Evolutionary conservation across 2,888 invertebrate species (phyloP).

Genomic region (Heteromurus nitidus): DNA sequence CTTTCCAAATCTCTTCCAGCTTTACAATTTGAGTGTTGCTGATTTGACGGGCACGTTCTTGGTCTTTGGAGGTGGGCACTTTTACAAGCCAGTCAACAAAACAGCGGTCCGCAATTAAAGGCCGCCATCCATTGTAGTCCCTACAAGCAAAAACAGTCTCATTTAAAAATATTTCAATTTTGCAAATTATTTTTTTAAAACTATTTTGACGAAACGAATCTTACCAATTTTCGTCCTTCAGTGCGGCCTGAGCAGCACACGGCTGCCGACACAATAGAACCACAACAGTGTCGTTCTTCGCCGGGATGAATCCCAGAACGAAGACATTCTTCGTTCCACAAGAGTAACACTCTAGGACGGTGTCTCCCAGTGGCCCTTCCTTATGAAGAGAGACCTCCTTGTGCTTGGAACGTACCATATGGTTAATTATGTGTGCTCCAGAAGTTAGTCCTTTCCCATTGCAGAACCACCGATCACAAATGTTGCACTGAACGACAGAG

Average conservation of each 20-base stretch:
- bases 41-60: constrained; percentile 95
- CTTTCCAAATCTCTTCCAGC: constrained; percentile 98
- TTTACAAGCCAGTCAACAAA: constrained; percentile 98
- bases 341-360: constrained; percentile 98
- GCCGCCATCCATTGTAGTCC: constrained; percentile 99
- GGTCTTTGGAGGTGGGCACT: constrained; percentile 97
- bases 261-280: constrained; percentile 98
- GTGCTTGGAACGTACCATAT: constrained; percentile 98
- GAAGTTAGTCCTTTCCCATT: constrained; percentile 99
- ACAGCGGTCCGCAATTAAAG: constrained; percentile 95
- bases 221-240: constrained; percentile 98
- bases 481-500: constrained; percentile 98
- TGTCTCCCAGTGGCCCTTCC: constrained; percentile 98
- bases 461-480: constrained; percentile 99
- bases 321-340: constrained; percentile 99
- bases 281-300: constrained; percentile 98
- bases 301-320: constrained; percentile 98
- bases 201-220: constrained; percentile 37
- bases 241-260: constrained; percentile 96
- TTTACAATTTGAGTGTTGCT: constrained; percentile 98
- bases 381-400: constrained; percentile 98
- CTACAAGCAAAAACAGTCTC: neutral
- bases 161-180: no score
- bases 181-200: constrained; percentile 65
- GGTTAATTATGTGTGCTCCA: constrained; percentile 98